Conservation (phyloP, 2,888 invertebrate species). For the Omphaloscelis lunosa region DNA sequence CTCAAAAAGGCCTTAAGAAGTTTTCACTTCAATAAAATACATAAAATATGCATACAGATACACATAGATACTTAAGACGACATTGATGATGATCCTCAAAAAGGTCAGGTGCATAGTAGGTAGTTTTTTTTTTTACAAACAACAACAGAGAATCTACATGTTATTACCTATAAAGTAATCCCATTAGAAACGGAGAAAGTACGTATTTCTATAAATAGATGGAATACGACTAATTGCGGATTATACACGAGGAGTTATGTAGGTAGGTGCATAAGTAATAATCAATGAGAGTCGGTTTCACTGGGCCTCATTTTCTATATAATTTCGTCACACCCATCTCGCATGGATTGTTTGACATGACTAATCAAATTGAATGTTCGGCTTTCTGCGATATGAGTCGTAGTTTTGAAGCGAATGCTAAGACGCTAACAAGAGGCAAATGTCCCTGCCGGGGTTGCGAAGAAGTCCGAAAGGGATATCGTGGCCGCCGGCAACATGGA, state of each 20-base stretch:
- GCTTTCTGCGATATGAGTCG: neutral
- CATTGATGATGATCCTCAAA: neutral
- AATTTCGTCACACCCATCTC: conserved; percentile 23
- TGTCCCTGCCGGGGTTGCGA: too few relatives aligned
- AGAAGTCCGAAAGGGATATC: too few relatives aligned
- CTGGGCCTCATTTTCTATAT: conserved; percentile 13
- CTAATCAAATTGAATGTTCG: conserved; percentile 13
- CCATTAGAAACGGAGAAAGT: conserved; percentile 30
- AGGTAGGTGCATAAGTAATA: conserved; percentile 1
- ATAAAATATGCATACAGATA: too few relatives aligned
- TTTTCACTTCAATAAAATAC: too few relatives aligned
- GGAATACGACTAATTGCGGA: conserved; percentile 32
- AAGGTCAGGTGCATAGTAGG: neutral
- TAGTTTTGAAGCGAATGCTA: too few relatives aligned
- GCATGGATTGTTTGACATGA: neutral
- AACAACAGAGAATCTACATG: neutral
- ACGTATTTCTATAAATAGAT: conserved; percentile 12
- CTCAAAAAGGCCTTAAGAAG: too few relatives aligned
- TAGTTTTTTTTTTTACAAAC: neutral
- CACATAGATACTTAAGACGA: neutral
- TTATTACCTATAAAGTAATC: neutral
- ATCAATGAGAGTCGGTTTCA: conserved; percentile 52
- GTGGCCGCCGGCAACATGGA: too few relatives aligned
- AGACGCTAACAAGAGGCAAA: too few relatives aligned
- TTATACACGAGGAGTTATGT: conserved; percentile 24